Percentiles rank a stretch among this genome's conserved stretches.
Evolutionary conservation across 2,797 vertebrate species (phyloP).

Genomic region (Anas bernieri): DNA sequence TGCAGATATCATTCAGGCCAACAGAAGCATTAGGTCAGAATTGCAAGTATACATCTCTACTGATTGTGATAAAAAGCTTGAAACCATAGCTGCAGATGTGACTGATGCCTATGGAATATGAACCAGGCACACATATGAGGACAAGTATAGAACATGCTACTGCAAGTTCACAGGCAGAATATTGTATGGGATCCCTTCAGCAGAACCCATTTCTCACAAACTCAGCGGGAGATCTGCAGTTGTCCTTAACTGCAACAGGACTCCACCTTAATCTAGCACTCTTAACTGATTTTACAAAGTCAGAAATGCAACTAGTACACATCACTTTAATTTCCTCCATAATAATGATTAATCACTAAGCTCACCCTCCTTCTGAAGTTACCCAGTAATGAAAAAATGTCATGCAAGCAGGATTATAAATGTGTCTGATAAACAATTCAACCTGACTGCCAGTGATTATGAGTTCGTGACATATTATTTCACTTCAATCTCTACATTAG

Average conservation of each 20-base stretch:
- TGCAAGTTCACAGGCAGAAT: background rate
- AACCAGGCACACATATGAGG: background rate
- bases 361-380: background rate
- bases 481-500: constrained; percentile 5
- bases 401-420: constrained; percentile 30
- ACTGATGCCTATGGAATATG: accelerated
- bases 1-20: background rate
- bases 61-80: background rate
- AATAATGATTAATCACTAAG: constrained; percentile 20
- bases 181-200: background rate
- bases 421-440: constrained; percentile 55
- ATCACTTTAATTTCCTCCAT: background rate
- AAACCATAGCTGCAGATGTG: background rate
- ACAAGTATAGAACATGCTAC: background rate
- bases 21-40: background rate
- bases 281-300: constrained; percentile 17
- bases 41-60: background rate
- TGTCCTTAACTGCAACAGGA: background rate
- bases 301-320: background rate
- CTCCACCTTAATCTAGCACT: background rate
- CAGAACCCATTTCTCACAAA: background rate
- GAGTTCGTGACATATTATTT: constrained; percentile 49
- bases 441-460: constrained; percentile 16
- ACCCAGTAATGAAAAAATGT: constrained; percentile 23
- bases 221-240: background rate